Conservation (phyloP, 1,140 invertebrate genomes). For the Ostrea edulis region DNA sequence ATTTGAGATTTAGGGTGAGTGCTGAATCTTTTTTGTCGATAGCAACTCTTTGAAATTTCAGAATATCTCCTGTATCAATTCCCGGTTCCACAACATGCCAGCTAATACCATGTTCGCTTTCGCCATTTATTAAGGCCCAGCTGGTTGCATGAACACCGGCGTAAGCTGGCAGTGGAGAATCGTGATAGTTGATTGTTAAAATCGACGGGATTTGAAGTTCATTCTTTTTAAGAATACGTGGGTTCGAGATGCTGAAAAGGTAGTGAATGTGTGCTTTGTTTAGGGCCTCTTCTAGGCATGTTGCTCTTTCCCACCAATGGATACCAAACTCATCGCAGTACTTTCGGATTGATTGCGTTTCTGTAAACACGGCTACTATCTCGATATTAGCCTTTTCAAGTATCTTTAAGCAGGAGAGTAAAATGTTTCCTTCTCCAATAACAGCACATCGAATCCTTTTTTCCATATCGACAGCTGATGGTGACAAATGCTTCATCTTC, state of each 20-base stretch:
- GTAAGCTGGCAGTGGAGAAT: conserved; percentile 65
- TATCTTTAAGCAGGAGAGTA: conserved; percentile 57
- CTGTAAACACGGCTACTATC: conserved; percentile 59
- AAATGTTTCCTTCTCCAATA: conserved; percentile 66
- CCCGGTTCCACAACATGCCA: conserved; percentile 65
- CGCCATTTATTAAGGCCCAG: conserved; percentile 65
- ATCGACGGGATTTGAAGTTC: conserved; percentile 55
- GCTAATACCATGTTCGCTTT: conserved; percentile 64
- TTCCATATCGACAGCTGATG: not conserved
- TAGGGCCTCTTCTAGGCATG: conserved; percentile 55
- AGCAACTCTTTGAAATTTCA: conserved; percentile 53
- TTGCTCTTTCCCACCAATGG: conserved; percentile 44
- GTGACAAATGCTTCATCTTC: not conserved
- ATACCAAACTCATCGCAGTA: conserved; percentile 59
- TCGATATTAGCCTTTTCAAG: conserved; percentile 43
- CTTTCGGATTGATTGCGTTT: conserved; percentile 46
- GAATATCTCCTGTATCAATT: conserved; percentile 67
- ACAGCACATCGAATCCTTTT: conserved; percentile 53
- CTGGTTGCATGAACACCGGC: conserved; percentile 65
- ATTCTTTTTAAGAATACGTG: conserved; percentile 59
- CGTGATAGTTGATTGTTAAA: conserved; percentile 66
- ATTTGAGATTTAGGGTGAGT: conserved; percentile 65
- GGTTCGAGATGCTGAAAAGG: conserved; percentile 68
- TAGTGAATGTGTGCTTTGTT: conserved; percentile 51
- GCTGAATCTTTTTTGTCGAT: conserved; percentile 61